Evolutionary conservation across 2,797 vertebrate species (phyloP), one percentile per base, ranked within the genome.

Genomic region (Morus bassanus): DNA sequence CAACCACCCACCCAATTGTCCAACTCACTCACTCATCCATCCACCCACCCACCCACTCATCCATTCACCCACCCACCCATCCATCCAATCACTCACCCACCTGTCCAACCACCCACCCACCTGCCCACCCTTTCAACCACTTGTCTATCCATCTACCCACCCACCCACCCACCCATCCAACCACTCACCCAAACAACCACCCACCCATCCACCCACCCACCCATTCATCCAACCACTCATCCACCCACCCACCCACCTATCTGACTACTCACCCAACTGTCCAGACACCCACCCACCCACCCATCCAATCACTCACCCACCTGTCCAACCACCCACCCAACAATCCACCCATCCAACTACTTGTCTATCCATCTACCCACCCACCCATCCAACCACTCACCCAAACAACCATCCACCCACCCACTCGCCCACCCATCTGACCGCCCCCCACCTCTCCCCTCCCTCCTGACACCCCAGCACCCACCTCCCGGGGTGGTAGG

Each of bases 401-500:
- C 15, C 76, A 28, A n/a, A n/a, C n/a, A 39, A 8, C 37, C 37
- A 39, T 10, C 37, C 37, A 7, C 2, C 65, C 35, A 10, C 0
- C 43, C 37, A 9, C 2, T 18, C 6, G 9, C 8, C 15, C 76
- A 28, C 2, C 19, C 31, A 13, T 10, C 68, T 12, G 7, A 6
- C 30, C n/a, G 15, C 6, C 35, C 12, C 28, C 10, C 46, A 37
- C 24, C 24, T 33, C n/a, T 43, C 23, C 37, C 41, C 59, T 19
- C 23, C 2, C 11, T 15, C 69, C 39, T 1, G 6, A 5, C 30
- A 12, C n/a, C 75, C 24, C 5, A 13, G 14, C 78, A 11, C 73
- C 27, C 93, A 99, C 99, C 98, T 99, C 79, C 99, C 99, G 0
- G 99, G 98, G 83, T 99, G 98, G 98, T 99, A 99, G 69, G 99